Evolutionary conservation across 2,797 vertebrate genomes (phyloP).

Genomic region (Halcyon leucocephala): DNA sequence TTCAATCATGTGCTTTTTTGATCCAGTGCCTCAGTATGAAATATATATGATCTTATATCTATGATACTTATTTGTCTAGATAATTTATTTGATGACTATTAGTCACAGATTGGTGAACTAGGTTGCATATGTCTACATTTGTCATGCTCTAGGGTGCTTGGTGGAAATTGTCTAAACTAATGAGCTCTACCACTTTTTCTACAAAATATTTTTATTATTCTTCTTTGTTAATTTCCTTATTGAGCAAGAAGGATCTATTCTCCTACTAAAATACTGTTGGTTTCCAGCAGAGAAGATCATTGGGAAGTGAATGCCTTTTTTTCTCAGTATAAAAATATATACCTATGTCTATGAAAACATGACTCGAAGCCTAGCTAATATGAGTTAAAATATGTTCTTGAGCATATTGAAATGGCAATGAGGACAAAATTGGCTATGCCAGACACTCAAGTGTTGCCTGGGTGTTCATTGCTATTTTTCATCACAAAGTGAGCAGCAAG

Average conservation of each 20-base stretch:
- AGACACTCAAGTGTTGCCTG: background rate
- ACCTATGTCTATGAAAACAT: too few species aligned
- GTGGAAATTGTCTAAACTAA: constrained; percentile 26
- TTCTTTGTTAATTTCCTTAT: background rate
- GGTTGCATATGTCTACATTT: constrained; percentile 28
- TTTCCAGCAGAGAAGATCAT: background rate
- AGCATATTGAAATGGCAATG: background rate
- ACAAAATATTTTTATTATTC: background rate
- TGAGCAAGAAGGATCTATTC: background rate
- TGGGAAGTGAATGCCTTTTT: background rate
- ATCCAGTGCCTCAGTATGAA: background rate
- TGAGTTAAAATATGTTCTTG: too few species aligned
- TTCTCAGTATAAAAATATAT: background rate
- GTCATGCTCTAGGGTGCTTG: background rate
- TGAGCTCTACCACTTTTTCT: constrained; percentile 3
- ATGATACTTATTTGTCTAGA: constrained; percentile 31
- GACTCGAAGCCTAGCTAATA: too few species aligned
- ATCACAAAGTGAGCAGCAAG: background rate
- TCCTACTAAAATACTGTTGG: background rate
- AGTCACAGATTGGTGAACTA: constrained; percentile 33
- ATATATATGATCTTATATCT: constrained; percentile 6
- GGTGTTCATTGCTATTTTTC: background rate
- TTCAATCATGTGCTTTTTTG: constrained; percentile 26
- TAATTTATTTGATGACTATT: constrained; percentile 12
- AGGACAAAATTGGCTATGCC: background rate